Base-by-base conservation (phyloP, 2,888 invertebrate species). In the Portevinia maculata region DNA sequence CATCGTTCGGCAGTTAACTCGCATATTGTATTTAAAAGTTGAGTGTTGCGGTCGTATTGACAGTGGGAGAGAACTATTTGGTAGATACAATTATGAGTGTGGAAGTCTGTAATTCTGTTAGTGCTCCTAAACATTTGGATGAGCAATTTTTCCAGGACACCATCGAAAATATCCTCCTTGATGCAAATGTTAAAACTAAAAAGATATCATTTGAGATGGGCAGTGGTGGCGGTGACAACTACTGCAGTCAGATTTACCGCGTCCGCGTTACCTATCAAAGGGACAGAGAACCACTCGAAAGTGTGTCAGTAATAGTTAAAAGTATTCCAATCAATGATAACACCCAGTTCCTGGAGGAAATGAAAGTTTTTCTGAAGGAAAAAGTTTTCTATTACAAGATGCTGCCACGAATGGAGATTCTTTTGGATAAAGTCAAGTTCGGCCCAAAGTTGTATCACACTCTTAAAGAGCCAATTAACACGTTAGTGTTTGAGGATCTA, bases 351-450 rank as follows among this genome's bases (percentile, higher is more conserved):
- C 86, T 89, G 75, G 90, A 84, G 85, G 91, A 89, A 11, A n/a
- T 89, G 9, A 87, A 89, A 21, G 87, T 90, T 15, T 90, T 90
- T 71, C 86, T 87, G n/a, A 90, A 89, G 70, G 90, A 91, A 85
- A 87, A 86, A 3, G 86, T 88, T 81, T 88, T 90, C 87, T 91
- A 50, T 44, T 52, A 64, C 34, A 85, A 85, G 59, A 87, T 88
- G n/a, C 85, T 90, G 65, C 90, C 90, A 1, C 86, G 87, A 52
- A 86, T 90, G 70, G 87, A 89, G 65, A 85, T 88, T 24, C 86
- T 88, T 17, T 83, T 88, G 84, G 87, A 88, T 76, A 62, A 73
- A 4, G 48, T 60, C 0, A 79, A 74, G 30, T 53, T 86, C 3
- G 79, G 69, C 2, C 75, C 70, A 17, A 86, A 81, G 32, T 64